A percentile compares a stretch with the other conserved stretches of the same genome.
phyloP scores from a whole-genome alignment of 2,113 vertebrate genomes.

The Heptranchias perlo region DNA sequence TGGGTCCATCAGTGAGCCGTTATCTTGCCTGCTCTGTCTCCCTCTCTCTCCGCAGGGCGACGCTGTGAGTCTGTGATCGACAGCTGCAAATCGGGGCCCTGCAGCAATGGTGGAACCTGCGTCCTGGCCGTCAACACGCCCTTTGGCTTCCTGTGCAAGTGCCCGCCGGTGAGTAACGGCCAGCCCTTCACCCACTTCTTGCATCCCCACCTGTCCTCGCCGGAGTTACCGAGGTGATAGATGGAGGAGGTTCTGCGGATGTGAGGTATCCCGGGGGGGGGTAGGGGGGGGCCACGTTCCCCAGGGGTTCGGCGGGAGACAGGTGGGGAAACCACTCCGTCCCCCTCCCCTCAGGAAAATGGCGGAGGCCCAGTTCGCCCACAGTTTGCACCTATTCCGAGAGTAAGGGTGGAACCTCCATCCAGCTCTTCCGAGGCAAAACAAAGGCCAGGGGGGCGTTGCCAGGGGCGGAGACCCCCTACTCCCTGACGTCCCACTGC shows the following conservation, averaged over 20 bases:
- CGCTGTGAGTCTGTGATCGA: conserved; percentile 50
- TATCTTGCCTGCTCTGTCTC: neutral
- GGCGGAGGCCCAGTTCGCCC: neutral
- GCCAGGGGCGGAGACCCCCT: too few species aligned
- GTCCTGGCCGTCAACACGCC: conserved; percentile 38
- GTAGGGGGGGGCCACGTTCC: neutral
- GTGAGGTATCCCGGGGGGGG: neutral
- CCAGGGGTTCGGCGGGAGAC: too few species aligned
- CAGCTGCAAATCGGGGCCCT: conserved; percentile 52
- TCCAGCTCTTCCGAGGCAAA: neutral
- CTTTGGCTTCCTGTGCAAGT: conserved; percentile 52
- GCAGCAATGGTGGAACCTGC: conserved; percentile 53
- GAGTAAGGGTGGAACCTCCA: neutral
- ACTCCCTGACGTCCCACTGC: too few species aligned
- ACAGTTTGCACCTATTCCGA: neutral
- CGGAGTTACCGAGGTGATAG: neutral
- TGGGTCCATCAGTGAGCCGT: neutral
- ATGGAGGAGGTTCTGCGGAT: neutral
- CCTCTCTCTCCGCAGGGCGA: conserved; percentile 50
- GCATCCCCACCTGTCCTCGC: neutral
- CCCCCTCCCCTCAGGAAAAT: too few species aligned
- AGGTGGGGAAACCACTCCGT: too few species aligned
- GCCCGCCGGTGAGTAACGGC: conserved; percentile 47
- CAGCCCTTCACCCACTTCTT: neutral
- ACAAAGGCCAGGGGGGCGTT: neutral